A percentile compares a stretch with the other conserved stretches of the same genome.
These are phyloP conservation scores for Leptura quadrifasciata DNA, from an alignment of 2,888 invertebrate genomes.

Conservation along the genomic window DNA sequence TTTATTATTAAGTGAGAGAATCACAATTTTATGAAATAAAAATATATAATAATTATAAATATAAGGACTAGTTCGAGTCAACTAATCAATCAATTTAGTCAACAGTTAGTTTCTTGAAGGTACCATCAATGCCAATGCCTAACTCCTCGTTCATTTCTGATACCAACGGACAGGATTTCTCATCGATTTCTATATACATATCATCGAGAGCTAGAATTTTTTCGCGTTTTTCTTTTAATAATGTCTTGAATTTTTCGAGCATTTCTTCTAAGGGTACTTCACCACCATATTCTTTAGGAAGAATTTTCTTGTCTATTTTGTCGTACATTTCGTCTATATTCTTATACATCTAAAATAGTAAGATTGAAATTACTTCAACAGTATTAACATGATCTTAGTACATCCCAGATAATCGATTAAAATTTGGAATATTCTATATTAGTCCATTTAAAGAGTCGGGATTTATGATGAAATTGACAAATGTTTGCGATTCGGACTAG, in stretches of 20 bases:
- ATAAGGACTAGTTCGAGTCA: slow-evolving; percentile 49
- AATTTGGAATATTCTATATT: no score
- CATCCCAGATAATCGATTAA: no score
- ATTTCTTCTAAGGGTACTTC: slow-evolving; percentile 86
- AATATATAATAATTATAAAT: not conserved
- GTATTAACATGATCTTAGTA: no score
- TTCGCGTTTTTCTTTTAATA: slow-evolving; percentile 79
- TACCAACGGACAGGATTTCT: slow-evolving; percentile 70
- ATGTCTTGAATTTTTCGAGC: slow-evolving; percentile 84
- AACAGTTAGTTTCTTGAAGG: slow-evolving; percentile 89
- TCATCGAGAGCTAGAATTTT: slow-evolving; percentile 83
- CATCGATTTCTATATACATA: slow-evolving; percentile 84
- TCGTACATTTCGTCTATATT: slow-evolving; percentile 83
- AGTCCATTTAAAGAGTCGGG: no score
- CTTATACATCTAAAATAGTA: slow-evolving; percentile 81
- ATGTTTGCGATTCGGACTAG: no score
- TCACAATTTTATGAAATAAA: slow-evolving; percentile 32
- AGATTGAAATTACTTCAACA: slow-evolving; percentile 1
- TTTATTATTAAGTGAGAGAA: slow-evolving; percentile 19
- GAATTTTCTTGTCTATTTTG: slow-evolving; percentile 83
- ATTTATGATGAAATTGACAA: no score
- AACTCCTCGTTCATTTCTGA: slow-evolving; percentile 80
- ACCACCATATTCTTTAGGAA: slow-evolving; percentile 94
- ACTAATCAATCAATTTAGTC: slow-evolving; percentile 84
- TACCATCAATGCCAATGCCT: slow-evolving; percentile 85